phyloP scores from a whole-genome alignment of 2,113 vertebrate species.

The Rafetus swinhoei region DNA sequence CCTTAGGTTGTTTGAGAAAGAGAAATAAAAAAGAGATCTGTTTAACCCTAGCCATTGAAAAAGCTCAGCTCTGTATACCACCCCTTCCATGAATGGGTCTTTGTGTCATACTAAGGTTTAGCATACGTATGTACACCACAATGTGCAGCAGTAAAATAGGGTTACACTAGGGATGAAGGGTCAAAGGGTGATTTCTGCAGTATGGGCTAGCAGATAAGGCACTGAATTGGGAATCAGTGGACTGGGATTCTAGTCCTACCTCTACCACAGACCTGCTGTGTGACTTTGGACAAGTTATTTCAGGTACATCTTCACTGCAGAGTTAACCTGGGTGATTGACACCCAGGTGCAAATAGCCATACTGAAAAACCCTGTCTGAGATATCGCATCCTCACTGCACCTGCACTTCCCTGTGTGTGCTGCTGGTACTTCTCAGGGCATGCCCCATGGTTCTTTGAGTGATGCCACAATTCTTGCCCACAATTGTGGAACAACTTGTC shows the following conservation, averaged over 20 bases:
- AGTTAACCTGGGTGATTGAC: not conserved
- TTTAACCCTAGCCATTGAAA: not conserved
- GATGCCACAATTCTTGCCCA: not conserved
- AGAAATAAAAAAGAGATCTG: not conserved
- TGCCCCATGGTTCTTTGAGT: not conserved
- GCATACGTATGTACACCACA: not conserved
- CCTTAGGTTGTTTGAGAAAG: not conserved
- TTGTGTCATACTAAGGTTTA: not conserved
- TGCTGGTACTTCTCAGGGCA: not conserved
- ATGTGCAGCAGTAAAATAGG: not conserved
- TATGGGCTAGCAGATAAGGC: not conserved
- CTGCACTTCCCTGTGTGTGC: not conserved
- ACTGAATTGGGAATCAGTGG: not conserved
- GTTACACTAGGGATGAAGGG: not conserved
- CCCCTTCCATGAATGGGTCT: not conserved
- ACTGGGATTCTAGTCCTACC: not conserved
- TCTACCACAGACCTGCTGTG: not conserved
- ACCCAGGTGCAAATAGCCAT: not conserved
- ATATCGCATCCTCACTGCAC: not conserved
- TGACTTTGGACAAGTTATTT: not conserved
- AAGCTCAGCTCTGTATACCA: not conserved
- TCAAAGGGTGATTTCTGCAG: not conserved
- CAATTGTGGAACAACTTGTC: not conserved
- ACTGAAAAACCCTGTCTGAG: not conserved
- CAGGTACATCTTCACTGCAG: not conserved